Conservation (phyloP, 2,888 invertebrate genomes). For the Laothoe populi region DNA sequence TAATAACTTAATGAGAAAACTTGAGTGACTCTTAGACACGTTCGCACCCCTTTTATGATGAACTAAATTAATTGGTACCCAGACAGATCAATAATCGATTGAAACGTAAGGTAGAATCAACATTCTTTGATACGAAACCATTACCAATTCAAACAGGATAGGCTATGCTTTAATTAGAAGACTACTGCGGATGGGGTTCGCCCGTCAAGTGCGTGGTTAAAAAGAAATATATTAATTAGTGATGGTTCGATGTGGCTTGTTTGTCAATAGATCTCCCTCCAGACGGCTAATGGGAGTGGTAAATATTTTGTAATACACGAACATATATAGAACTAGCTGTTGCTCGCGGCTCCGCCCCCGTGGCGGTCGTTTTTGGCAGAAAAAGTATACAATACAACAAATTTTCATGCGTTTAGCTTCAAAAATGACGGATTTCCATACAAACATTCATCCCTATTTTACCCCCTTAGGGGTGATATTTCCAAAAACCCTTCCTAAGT, state of each 20-base stretch:
- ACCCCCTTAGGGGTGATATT: too few relatives aligned
- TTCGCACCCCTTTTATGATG: conserved; percentile 23
- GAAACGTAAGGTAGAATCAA: conserved; percentile 39
- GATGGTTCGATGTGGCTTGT: conserved; percentile 32
- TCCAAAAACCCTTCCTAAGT: too few relatives aligned
- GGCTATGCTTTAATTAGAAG: conserved; percentile 75
- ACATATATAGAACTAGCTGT: too few relatives aligned
- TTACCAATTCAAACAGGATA: conserved; percentile 79
- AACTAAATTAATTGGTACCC: conserved; percentile 34
- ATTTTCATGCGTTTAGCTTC: too few relatives aligned
- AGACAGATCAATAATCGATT: conserved; percentile 39
- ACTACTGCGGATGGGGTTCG: conserved; percentile 44
- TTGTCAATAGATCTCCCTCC: conserved; percentile 28
- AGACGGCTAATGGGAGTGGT: conserved; percentile 23
- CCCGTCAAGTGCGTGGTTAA: conserved; percentile 28
- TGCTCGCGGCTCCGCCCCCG: too few relatives aligned
- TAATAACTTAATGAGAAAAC: conserved; percentile 29
- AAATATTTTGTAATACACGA: conserved; percentile 18
- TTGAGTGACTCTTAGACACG: conserved; percentile 23
- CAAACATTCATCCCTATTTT: too few relatives aligned
- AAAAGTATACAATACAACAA: too few relatives aligned
- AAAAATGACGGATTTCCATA: too few relatives aligned
- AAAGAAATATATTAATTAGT: conserved; percentile 39
- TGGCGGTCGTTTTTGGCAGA: too few relatives aligned
- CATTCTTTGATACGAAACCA: conserved; percentile 76